Evolutionary conservation across 2,888 invertebrate genomes (phyloP).

Genomic region (Eretmocerus hayati): DNA sequence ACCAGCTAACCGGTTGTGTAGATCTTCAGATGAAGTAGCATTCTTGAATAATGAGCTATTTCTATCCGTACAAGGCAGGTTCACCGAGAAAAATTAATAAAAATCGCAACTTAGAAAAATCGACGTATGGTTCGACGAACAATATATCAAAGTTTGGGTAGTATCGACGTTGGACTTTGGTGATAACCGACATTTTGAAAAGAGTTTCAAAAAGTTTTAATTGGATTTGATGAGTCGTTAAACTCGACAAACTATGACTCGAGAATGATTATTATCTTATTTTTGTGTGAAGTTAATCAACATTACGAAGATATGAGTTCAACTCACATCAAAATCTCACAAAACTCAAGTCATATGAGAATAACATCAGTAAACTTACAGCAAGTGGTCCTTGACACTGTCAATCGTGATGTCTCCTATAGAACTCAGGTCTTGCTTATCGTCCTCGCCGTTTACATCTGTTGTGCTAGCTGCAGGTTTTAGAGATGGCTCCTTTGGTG

Average conservation of each 20-base stretch:
- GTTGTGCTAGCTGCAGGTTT: slow-evolving; percentile 38
- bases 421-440: slow-evolving; percentile 53
- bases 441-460: slow-evolving; percentile 49
- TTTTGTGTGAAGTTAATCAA: too few relatives aligned
- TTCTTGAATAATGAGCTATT: slow-evolving; percentile 46
- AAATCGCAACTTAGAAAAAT: too few relatives aligned
- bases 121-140: neutral
- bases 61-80: slow-evolving; percentile 33
- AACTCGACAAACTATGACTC: too few relatives aligned
- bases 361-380: slow-evolving; percentile 33
- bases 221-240: too few relatives aligned
- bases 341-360: too few relatives aligned
- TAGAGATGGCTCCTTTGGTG: slow-evolving; percentile 37
- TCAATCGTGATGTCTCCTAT: slow-evolving; percentile 89
- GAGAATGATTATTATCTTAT: too few relatives aligned
- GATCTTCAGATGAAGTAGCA: slow-evolving; percentile 43
- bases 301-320: too few relatives aligned
- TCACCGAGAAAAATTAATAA: neutral
- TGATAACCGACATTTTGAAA: too few relatives aligned
- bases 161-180: too few relatives aligned
- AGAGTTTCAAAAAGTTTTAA: too few relatives aligned
- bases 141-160: too few relatives aligned
- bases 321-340: too few relatives aligned
- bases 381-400: slow-evolving; percentile 83
- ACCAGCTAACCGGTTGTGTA: slow-evolving; percentile 42